A percentile compares a stretch with the other conserved stretches of the same genome.
phyloP scores from a whole-genome alignment of 2,888 invertebrate species.

The Troides oblongomaculatus region DNA sequence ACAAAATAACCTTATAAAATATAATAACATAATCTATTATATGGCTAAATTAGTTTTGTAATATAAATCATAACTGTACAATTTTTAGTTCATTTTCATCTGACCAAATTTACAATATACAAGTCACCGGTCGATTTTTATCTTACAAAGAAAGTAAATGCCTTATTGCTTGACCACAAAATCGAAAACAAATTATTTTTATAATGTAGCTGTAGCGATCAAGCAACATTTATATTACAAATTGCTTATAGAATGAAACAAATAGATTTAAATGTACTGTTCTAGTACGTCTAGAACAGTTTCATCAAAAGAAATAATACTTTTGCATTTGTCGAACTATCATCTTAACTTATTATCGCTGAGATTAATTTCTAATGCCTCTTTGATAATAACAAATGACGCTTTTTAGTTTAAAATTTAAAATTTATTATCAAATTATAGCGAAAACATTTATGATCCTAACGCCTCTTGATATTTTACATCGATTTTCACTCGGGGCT shows the following conservation, averaged over 20 bases:
- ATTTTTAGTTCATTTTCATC: slow-evolving; percentile 12
- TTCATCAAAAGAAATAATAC: no score
- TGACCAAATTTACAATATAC: slow-evolving; percentile 8
- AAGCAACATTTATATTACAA: neutral
- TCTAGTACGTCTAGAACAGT: no score
- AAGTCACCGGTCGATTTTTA: slow-evolving; percentile 5
- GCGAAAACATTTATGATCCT: no score
- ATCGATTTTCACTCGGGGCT: no score
- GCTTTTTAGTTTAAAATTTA: no score
- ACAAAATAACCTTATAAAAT: slow-evolving; percentile 1
- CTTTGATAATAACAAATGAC: no score
- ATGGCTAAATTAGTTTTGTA: slow-evolving; percentile 5
- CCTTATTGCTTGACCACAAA: slow-evolving; percentile 23
- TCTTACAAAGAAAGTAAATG: slow-evolving; percentile 16
- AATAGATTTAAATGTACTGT: no score
- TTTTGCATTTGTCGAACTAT: no score
- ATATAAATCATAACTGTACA: slow-evolving; percentile 23
- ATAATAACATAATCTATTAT: slow-evolving; percentile 6
- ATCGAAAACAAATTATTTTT: slow-evolving; percentile 3
- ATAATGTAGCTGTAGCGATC: neutral
- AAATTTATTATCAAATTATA: no score
- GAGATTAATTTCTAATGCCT: no score
- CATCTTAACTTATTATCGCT: no score
- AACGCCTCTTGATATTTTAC: no score
- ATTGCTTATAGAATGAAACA: neutral